Evolutionary conservation across 2,888 invertebrate species (phyloP).

Genomic region (Azorinus chamasolen): DNA sequence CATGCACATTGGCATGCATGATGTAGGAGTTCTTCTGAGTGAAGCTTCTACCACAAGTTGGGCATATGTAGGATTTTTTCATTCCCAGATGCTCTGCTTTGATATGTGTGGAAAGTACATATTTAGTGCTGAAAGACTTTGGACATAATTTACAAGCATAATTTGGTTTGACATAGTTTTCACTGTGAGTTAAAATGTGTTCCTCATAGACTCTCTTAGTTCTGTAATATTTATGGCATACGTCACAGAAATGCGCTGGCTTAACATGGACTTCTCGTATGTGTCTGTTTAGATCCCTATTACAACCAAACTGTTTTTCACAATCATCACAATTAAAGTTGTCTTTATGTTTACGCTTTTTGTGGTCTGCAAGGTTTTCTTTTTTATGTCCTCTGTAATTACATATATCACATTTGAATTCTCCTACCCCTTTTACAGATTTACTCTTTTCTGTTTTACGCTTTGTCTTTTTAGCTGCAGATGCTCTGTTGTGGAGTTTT

Average conservation of each 20-base stretch:
- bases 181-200: constrained; percentile 72
- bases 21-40: constrained; percentile 76
- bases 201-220: constrained; percentile 64
- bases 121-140: constrained; percentile 76
- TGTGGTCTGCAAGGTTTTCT: constrained; percentile 69
- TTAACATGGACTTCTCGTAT: constrained; percentile 61
- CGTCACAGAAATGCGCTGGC: constrained; percentile 71
- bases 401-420: constrained; percentile 63
- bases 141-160: constrained; percentile 75
- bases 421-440: too few relatives aligned
- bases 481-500: too few relatives aligned
- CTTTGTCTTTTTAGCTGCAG: too few relatives aligned
- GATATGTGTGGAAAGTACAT: constrained; percentile 74
- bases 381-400: constrained; percentile 66
- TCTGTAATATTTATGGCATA: constrained; percentile 78
- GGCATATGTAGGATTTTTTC: constrained; percentile 74
- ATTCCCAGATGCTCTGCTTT: constrained; percentile 79
- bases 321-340: constrained; percentile 74
- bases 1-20: constrained; percentile 79
- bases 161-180: constrained; percentile 73
- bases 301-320: constrained; percentile 71
- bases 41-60: constrained; percentile 79
- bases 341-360: constrained; percentile 65
- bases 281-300: constrained; percentile 75
- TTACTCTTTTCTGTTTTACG: too few relatives aligned